Evolutionary conservation across 2,797 vertebrate species (phyloP), one percentile per base, ranked within the genome.

Genomic region (Clarias pachynema): DNA sequence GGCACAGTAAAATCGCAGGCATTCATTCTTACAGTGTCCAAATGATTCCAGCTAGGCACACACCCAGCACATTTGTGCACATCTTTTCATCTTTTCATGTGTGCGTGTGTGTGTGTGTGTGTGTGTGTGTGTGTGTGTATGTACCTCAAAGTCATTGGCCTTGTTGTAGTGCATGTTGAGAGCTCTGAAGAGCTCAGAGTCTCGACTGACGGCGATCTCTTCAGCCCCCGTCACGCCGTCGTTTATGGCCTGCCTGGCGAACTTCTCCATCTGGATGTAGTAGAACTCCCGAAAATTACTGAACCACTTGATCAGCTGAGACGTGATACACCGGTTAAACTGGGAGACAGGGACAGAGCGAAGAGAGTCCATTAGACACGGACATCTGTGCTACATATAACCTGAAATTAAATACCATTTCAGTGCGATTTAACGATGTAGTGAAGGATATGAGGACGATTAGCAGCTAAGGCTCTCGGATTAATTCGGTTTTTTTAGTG

Each of bases 231-330:
- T 86, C 60, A 93, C 86, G 0, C 96, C 97, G 3, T 97, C 96
- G 24, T 93, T 85, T 83, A 97, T 89, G 14, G 96, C 96, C 78
- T 96, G 96, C 1, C 97, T 95, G 81, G 97, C 97, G 65, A 94
- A 97, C 93, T 98, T 98, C 93, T 99, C 98, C 95, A 97, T 97
- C 93, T 99, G 98, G 94, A 99, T 99, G 90, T 99, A 99, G 94
- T 96, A 99, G 90, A 98, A 99, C 94, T 99, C 98, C 8, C 98
- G 95, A 91, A 99, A 99, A 93, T 99, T 99, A 91, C 98, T 99
- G 95, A 99, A 99, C 98, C 98, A 99, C 91, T 99, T 99, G 95
- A 98, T 97, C 92, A 99, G 96, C 95, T 99, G 98, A 49, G 98
- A 99, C 84, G 96, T 97, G 91, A 97, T 95, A 90, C 97, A 97